phyloP scores from a whole-genome alignment of 2,888 invertebrate genomes.

The Hirtodrosophila alboralis region DNA sequence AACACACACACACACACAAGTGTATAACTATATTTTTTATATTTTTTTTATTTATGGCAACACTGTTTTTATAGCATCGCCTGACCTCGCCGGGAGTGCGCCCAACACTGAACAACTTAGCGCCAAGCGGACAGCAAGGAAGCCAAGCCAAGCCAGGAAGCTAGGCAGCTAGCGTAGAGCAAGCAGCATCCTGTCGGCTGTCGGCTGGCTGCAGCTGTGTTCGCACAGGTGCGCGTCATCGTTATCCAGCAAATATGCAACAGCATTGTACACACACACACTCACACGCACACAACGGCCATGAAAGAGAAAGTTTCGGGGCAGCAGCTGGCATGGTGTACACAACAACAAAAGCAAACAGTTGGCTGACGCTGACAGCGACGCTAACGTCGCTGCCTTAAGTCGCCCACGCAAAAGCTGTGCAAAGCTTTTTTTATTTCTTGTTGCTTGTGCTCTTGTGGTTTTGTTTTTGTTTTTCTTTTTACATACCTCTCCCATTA shows the following conservation, averaged over 20 bases:
- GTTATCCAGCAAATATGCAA: slow-evolving; percentile 72
- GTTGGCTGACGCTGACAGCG: slow-evolving; percentile 67
- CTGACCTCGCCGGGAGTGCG: slow-evolving; percentile 68
- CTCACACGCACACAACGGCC: slow-evolving; percentile 7
- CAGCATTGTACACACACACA: slow-evolving; percentile 48
- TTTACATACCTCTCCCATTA: slow-evolving; percentile 37
- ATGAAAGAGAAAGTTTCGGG: slow-evolving; percentile 58
- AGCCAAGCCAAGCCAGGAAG: slow-evolving; percentile 6
- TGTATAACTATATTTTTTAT: slow-evolving; percentile 1
- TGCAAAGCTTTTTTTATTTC: slow-evolving; percentile 49
- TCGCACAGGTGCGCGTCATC: slow-evolving; percentile 57
- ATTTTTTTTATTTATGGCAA: slow-evolving; percentile 15
- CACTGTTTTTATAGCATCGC: slow-evolving; percentile 11
- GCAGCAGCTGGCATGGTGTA: slow-evolving; percentile 50
- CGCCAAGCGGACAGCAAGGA: slow-evolving; percentile 25
- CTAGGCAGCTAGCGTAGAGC: slow-evolving; percentile 15
- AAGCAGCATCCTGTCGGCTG: slow-evolving; percentile 59
- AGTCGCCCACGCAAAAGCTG: slow-evolving; percentile 76
- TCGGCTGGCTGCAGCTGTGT: slow-evolving; percentile 54
- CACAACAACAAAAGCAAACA: slow-evolving; percentile 73
- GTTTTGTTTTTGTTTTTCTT: slow-evolving; percentile 36
- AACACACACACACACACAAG: slow-evolving; percentile 22
- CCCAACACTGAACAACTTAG: slow-evolving; percentile 60
- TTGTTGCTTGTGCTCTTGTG: slow-evolving; percentile 10
- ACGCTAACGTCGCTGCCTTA: slow-evolving; percentile 53